These are phyloP conservation scores for Whitmania pigra DNA, from an alignment of 1,140 invertebrate genomes.

Conservation along the genomic window DNA sequence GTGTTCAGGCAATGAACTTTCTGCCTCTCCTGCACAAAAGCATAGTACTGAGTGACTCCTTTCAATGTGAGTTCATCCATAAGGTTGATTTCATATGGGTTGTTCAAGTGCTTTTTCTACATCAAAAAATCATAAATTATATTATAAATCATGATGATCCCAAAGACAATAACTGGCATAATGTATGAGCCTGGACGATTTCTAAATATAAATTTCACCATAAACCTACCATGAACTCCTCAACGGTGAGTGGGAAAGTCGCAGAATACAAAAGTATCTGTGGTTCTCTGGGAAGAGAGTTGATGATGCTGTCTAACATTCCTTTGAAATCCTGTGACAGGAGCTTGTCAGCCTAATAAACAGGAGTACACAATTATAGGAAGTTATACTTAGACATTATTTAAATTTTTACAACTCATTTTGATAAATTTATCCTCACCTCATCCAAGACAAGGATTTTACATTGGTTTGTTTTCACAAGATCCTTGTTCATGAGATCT, in stretches of 20 bases:
- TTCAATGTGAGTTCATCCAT: conserved; percentile 99
- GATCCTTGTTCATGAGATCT: conserved; percentile 98
- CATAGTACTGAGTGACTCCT: conserved; percentile 99
- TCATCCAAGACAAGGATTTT: conserved; percentile 94
- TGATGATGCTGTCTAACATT: conserved; percentile 92
- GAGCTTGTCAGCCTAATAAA: conserved; percentile 80
- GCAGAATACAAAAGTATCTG: conserved; percentile 98
- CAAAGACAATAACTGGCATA: too few species aligned
- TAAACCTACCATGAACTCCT: conserved; percentile 75
- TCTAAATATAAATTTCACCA: too few species aligned
- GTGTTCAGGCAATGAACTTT: conserved; percentile 99
- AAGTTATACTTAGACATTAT: neutral
- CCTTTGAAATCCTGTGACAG: conserved; percentile 98
- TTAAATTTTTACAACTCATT: neutral
- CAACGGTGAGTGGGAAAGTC: conserved; percentile 97
- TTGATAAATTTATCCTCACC: conserved; percentile 28
- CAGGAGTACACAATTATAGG: neutral
- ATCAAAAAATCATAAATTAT: conserved; percentile 26
- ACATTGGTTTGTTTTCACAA: conserved; percentile 84
- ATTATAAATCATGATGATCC: neutral
- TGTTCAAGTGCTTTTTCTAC: conserved; percentile 76
- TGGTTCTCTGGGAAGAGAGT: conserved; percentile 77
- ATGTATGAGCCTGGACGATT: too few species aligned
- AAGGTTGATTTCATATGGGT: conserved; percentile 97
- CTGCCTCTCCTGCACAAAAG: conserved; percentile 98